A percentile compares a stretch with the other conserved stretches of the same genome.
Conservation (phyloP, 30 jellyfish, hydroid and myxozoan genomes). For the Cassiopea xamachana region DNA sequence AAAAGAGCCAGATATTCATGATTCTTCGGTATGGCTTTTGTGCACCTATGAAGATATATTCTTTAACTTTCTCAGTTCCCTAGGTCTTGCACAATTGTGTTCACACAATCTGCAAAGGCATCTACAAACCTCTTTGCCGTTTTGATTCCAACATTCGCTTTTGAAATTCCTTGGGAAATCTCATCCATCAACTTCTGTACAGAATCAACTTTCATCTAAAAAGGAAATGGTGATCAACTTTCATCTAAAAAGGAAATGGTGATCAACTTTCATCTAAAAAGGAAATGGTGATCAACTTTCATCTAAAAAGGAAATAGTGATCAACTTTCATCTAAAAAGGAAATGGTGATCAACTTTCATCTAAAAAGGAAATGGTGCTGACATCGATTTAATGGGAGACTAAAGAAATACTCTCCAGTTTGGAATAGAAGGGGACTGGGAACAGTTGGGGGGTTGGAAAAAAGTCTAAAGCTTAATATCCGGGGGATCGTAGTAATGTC, state of each 20-base stretch:
- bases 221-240: not conserved
- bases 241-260: not conserved
- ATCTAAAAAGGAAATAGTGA: no score
- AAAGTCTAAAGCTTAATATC: no score
- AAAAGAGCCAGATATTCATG: no score
- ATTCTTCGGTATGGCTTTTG: no score
- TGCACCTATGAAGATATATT: not conserved
- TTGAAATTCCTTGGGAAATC: conserved; percentile 81
- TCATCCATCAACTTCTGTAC: conserved; percentile 89
- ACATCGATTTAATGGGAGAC: no score
- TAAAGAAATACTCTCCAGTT: no score
- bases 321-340: conserved; percentile 92
- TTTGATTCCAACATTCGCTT: conserved; percentile 83
- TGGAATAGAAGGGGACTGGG: no score
- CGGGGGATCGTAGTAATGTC: no score
- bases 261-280: not conserved
- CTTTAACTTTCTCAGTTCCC: not conserved
- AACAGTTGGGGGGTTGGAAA: no score
- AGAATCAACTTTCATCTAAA: conserved; percentile 82
- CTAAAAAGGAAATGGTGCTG: conserved; percentile 11
- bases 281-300: conserved; percentile 57
- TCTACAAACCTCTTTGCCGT: conserved; percentile 80
- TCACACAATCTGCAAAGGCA: not conserved
- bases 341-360: conserved; percentile 84
- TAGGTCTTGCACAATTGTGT: not conserved